A percentile compares a stretch with the other conserved stretches of the same genome.
Conservation (phyloP, 2,888 invertebrate species). For the Eutolmus rufibarbis region DNA sequence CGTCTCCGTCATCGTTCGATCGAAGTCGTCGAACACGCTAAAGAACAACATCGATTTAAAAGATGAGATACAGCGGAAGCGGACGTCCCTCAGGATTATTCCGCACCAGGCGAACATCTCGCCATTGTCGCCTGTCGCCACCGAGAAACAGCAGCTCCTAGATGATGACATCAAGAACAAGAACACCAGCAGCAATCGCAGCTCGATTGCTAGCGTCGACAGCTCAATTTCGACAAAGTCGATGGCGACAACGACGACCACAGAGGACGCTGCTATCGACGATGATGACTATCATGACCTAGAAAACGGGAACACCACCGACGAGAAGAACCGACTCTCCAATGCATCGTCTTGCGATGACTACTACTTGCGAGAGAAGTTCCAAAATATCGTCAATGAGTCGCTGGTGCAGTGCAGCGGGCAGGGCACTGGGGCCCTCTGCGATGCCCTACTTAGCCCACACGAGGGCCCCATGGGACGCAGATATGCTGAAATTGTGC, state of each 20-base stretch:
- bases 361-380: conserved; percentile 60
- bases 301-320: conserved; percentile 58
- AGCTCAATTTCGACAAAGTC: conserved; percentile 56
- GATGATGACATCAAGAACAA: conserved; percentile 32
- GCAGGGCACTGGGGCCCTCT: conserved; percentile 46
- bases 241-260: conserved; percentile 49
- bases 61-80: conserved; percentile 60
- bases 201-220: conserved; percentile 60
- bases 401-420: conserved; percentile 48
- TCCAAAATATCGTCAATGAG: conserved; percentile 60
- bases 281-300: conserved; percentile 58
- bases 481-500: conserved; percentile 62
- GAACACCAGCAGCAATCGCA: conserved; percentile 54
- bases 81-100: conserved; percentile 61
- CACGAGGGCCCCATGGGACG: conserved; percentile 63
- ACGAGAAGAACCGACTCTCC: conserved; percentile 51
- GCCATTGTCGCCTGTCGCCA: conserved; percentile 46
- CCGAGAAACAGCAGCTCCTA: conserved; percentile 37
- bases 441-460: conserved; percentile 60
- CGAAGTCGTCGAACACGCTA: conserved; percentile 60
- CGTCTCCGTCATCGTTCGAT: conserved; percentile 14
- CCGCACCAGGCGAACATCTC: conserved; percentile 52
- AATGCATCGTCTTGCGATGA: conserved; percentile 60
- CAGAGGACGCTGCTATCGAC: conserved; percentile 43
- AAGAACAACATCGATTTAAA: conserved; percentile 61